Conservation (phyloP, 2,797 vertebrate species). For the Tolypeutes matacus region DNA sequence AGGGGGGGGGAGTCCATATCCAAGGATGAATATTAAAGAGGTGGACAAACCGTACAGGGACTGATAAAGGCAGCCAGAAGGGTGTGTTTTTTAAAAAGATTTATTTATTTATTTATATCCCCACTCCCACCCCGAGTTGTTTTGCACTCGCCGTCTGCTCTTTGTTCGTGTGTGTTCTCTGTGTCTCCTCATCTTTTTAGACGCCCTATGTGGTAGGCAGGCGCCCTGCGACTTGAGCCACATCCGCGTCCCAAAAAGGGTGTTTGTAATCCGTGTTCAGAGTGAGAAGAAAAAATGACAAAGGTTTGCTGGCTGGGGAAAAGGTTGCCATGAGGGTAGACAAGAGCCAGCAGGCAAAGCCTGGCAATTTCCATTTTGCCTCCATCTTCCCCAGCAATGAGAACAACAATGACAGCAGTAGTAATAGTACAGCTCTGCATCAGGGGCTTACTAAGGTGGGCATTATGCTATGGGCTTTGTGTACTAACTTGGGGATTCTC, state of each 20-base stretch:
- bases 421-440: fast-evolving
- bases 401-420: no score
- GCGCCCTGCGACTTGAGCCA: no score
- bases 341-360: background rate
- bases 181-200: no score
- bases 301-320: background rate
- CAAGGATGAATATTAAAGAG: background rate
- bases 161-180: no score
- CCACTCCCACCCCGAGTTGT: no score
- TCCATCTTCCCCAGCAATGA: background rate
- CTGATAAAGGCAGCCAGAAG: background rate
- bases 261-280: background rate
- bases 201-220: no score
- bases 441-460: background rate
- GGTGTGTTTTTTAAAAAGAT: no score
- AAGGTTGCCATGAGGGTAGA: background rate
- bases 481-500: background rate
- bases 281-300: background rate
- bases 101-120: no score
- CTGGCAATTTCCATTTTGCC: background rate
- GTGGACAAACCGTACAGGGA: background rate
- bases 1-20: background rate
- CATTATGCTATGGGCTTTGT: background rate
- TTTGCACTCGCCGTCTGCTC: no score
- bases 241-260: no score